Evolutionary conservation across 2,113 vertebrate genomes (phyloP).

Genomic region (Acrocephalus arundinaceus): DNA sequence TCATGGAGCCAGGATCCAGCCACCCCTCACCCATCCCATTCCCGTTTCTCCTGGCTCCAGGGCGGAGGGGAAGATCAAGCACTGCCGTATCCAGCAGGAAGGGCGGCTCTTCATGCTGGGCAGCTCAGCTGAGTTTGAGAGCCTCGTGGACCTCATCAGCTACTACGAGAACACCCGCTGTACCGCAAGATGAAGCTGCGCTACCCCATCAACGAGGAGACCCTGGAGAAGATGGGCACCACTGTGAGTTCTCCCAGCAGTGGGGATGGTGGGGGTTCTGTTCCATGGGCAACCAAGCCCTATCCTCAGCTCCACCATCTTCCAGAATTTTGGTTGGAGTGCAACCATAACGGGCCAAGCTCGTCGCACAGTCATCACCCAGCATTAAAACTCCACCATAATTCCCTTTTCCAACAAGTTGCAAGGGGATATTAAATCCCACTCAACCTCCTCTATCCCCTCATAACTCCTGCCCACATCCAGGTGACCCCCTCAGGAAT

Average conservation of each 20-base stretch:
- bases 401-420: neutral
- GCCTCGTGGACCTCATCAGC: conserved; percentile 84
- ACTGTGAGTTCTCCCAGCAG: conserved; percentile 64
- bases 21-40: neutral
- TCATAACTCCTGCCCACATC: neutral
- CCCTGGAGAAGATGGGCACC: conserved; percentile 87
- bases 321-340: neutral
- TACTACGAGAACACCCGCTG: conserved; percentile 87
- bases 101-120: conserved; percentile 87
- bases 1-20: accelerated
- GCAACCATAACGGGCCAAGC: accelerated
- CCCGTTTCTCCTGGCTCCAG: conserved; percentile 9
- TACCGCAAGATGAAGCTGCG: conserved; percentile 89
- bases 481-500: neutral
- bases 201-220: conserved; percentile 88
- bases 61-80: conserved; percentile 89
- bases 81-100: conserved; percentile 88
- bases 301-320: neutral
- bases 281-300: neutral
- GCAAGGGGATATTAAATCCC: neutral
- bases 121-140: conserved; percentile 86
- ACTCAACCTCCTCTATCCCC: neutral
- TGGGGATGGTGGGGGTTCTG: too few species aligned
- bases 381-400: accelerated
- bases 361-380: accelerated